Base-by-base conservation (phyloP, 35 echinoderm and acorn worm genomes). In the Acanthaster planci region DNA sequence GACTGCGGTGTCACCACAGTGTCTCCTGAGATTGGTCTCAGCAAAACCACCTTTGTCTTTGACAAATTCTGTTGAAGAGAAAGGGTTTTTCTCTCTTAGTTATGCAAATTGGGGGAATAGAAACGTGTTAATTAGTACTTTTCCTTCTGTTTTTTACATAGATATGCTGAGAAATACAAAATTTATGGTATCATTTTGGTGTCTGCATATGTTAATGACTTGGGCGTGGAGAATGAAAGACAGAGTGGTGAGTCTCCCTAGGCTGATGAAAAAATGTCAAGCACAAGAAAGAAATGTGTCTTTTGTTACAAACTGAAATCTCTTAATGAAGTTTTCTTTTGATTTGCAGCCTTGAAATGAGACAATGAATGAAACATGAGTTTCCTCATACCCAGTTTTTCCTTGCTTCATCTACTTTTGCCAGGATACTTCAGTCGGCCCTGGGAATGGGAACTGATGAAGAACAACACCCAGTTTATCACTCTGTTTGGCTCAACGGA, bases 101-200 rank as follows among this genome's bases (percentile, higher is more conserved):
- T 68, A 27, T 6, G 21, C 53, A 31, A 3, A 30, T 35, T n/a
- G 2, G 55, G 1, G 1, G 8, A 27, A 84, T 15, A 2, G 2
- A 60, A 64, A 10, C 30, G 51, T 26, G 16, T 30, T 50, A 26
- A 52, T 27, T 2, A 38, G 5, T 9, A 82, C 17, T 35, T 51
- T 23, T 42, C 17, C 37, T 86, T 79, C 5, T 52, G 42, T 37
- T 88, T 6, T 77, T 55, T 83, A 19, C 37, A 17, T 80, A 93
- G 92, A 55, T 93, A 93, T 86, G 92, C 92, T 17, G 92, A 93
- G 77, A 93, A 80, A n/a, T 84, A 93, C 51, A 50, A 85, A 76
- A 86, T 93, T 23, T 54, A 85, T 22, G 87, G 92, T 37, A 86
- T 93, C 22, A 58, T 93, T 17, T 27, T 93, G 51, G 92, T 93